phyloP scores from a whole-genome alignment of 2,113 vertebrate species.

The Sinocyclocheilus grahami region DNA sequence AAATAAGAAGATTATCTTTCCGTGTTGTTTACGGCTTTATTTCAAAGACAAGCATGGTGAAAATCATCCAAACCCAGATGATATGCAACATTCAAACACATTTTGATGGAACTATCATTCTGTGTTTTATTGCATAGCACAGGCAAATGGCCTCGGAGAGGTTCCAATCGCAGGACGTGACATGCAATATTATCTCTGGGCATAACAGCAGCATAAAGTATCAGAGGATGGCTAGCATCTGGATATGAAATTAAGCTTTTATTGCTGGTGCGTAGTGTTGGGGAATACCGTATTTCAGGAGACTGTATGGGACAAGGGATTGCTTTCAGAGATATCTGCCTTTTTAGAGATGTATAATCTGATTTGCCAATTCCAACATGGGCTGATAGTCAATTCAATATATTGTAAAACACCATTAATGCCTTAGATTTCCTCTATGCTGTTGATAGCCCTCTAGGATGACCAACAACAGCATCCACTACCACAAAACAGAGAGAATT shows the following conservation, averaged over 20 bases:
- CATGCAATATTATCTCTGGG: constrained; percentile 32
- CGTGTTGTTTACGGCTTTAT: not conserved
- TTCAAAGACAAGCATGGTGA: not conserved
- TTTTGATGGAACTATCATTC: constrained; percentile 3
- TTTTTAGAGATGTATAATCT: constrained; percentile 38
- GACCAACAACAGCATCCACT: not conserved
- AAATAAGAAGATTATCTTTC: constrained; percentile 10
- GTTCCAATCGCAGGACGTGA: constrained; percentile 34
- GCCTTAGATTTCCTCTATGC: not conserved
- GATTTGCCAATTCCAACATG: constrained; percentile 9
- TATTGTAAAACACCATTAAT: not conserved
- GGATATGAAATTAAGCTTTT: constrained; percentile 65
- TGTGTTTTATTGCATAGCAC: constrained; percentile 18
- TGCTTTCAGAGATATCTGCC: constrained; percentile 31
- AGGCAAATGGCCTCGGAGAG: not conserved
- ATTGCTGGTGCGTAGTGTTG: constrained; percentile 50
- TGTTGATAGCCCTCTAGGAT: not conserved
- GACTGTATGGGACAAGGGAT: constrained; percentile 37
- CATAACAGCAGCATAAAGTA: constrained; percentile 50
- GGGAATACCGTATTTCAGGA: constrained; percentile 48
- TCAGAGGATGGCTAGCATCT: constrained; percentile 56
- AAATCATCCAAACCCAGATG: not conserved
- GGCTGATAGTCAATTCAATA: not conserved
- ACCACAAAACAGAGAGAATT: not conserved
- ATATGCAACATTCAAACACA: not conserved